Base-by-base conservation (phyloP, 2,113 vertebrate genomes). In the Mohoua ochrocephala region DNA sequence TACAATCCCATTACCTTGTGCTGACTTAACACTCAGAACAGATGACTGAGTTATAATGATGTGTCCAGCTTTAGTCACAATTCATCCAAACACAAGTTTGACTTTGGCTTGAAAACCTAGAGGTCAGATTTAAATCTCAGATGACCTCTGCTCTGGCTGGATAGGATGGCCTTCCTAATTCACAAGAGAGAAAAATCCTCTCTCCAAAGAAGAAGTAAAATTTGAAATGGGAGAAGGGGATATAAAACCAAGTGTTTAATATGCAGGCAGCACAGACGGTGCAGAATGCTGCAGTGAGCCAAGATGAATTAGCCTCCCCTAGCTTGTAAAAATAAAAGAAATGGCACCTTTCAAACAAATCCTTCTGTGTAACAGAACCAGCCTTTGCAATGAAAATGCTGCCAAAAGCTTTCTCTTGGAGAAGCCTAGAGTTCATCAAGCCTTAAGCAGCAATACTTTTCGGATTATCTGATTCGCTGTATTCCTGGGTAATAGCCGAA, bases 291-390 rank as follows among this genome's bases (percentile, higher is more conserved):
- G 44, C 31, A 75, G 60, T 56, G 20, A 95, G 91, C 71, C 92
- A 95, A 89, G 73, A 95, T 59, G 27, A 84, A 92, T 93, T 96
- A 92, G 31, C 47, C 80, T 91, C 14, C n/a, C 7, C 19, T 68
- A 75, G 60, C 52, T 81, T 96, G 61, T 78, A 94, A 91, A 96
- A 73, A 73, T 52, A 86, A 85, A 90, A 86, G 17, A 65, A 92
- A 92, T 23, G 2, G 5, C 88, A 89, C 83, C 71, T 94, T 94
- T 91, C 93, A 92, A 92, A 92, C 75, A 96, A 93, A 95, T 56
- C 73, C 56, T 68, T 93, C 88, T 94, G 83, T 92, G 56, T 53
- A 89, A 86, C 59, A 92, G 31, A 83, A 92, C 14, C 9, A 52
- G 41, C 7, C 41, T 44, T 70, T 78, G 15, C 37, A 68, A 73